Evolutionary conservation across 1,140 invertebrate genomes (phyloP), one percentile per base, ranked within the genome.

Genomic region (Venustaconcha ellipsiformis): DNA sequence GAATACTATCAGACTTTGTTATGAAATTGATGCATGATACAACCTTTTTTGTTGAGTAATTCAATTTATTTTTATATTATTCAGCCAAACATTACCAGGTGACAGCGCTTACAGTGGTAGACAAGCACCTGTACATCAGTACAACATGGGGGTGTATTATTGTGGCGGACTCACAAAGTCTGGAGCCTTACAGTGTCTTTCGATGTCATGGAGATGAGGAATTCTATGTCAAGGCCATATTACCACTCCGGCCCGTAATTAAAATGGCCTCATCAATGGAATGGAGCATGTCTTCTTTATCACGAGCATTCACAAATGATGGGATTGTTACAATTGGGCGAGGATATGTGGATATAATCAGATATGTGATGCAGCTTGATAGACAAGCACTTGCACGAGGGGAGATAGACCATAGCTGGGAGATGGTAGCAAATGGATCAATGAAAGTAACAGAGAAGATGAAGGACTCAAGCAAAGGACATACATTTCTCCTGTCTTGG

Each of bases 131-230:
- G n/a, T 88, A 88, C 73, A 72, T 86, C 37, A 82, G 85, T 57
- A 88, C 85, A 30, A 88, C 87, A 15, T 83, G 76, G 64, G 87
- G 87, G 14, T 81, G 80, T 78, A 67, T 88, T 14, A 84, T 88
- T 57, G 81, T 88, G 0, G 82, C 85, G 11, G 83, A 87, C 57
- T 80, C 83, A 0, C 23, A 74, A 4, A 78, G 80, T 13, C 73
- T 88, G n/a, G 56, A 76, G 14, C 83, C 83, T 0, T 80, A 79
- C 17, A 82, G 79, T 66, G 69, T 84, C 14, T 84, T 88, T 68
- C 80, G 76, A 57, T 84, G 83, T 74, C 87, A 88, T 78, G 71
- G 70, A 30, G 78, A 71, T 59, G 82, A 84, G 23, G 86, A 86
- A 58, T 86, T 86, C 68, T 86, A 83, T 73, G 73, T 86, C 68